A percentile compares a stretch with the other conserved stretches of the same genome.
Conservation (phyloP, 2,797 vertebrate genomes). For the Gallinago nigripennis region DNA sequence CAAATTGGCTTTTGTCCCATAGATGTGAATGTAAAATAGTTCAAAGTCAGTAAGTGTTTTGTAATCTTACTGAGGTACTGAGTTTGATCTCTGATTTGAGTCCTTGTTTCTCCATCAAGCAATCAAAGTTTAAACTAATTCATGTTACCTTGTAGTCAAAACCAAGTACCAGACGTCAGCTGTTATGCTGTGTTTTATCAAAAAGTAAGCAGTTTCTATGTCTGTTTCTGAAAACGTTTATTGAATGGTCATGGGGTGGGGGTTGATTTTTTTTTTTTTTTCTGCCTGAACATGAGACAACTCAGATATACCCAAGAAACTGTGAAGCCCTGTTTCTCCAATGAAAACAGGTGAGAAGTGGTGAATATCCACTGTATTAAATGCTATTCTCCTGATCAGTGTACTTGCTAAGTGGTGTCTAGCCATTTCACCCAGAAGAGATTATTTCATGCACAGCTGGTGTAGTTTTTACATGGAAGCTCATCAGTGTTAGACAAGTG, state of each 20-base stretch:
- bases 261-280: neutral
- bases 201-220: neutral
- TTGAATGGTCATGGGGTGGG: neutral
- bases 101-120: neutral
- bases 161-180: neutral
- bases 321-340: neutral
- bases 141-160: neutral
- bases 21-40: neutral
- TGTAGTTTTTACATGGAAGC: neutral
- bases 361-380: neutral
- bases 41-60: neutral
- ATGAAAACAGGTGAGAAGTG: neutral
- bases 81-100: neutral
- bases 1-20: neutral
- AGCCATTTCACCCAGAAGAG: neutral
- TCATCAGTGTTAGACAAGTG: neutral
- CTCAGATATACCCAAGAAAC: neutral
- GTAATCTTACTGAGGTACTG: neutral
- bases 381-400: neutral
- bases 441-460: neutral
- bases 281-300: neutral
- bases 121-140: neutral
- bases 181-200: neutral
- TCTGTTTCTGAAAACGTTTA: neutral
- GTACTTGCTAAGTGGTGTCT: neutral